Evolutionary conservation across 2,797 vertebrate genomes (phyloP).

Genomic region (Acanthis flammea): DNA sequence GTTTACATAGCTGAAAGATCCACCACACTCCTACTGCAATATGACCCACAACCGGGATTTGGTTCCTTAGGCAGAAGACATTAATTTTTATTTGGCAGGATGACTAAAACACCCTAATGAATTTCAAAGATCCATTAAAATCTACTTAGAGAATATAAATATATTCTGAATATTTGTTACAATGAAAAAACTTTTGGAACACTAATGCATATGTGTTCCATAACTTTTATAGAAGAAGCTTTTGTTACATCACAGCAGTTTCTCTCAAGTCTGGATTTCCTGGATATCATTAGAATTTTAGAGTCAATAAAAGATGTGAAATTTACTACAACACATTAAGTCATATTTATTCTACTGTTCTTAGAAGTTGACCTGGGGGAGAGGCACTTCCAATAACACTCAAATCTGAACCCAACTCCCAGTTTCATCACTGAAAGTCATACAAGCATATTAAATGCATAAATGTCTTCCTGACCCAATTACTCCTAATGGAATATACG

Average conservation of each 20-base stretch:
- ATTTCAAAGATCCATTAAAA: constrained; percentile 27
- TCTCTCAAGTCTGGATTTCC: constrained; percentile 19
- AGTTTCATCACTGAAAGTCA: constrained; percentile 30
- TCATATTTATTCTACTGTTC: constrained; percentile 7
- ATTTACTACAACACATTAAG: constrained; percentile 27
- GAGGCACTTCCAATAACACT: constrained; percentile 13
- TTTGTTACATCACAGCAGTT: neutral
- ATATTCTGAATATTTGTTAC: neutral
- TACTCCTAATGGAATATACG: constrained; percentile 21
- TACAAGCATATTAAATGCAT: neutral
- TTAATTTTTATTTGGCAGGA: constrained; percentile 31
- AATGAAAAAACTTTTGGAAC: neutral
- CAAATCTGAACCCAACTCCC: neutral
- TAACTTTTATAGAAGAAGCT: neutral
- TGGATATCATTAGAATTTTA: constrained; percentile 34
- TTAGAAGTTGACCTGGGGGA: neutral
- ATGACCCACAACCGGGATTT: constrained; percentile 17
- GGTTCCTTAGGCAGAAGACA: constrained; percentile 19
- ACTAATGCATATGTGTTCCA: neutral
- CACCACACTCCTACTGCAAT: constrained; percentile 13
- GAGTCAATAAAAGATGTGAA: constrained; percentile 20
- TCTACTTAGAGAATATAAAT: neutral
- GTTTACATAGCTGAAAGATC: constrained; percentile 39
- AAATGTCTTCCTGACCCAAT: constrained; percentile 38
- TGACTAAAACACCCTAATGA: neutral